Percentiles rank a stretch among this genome's conserved stretches.
Evolutionary conservation across 2,797 vertebrate species (phyloP).

Genomic region (Chloroceryle amazona): DNA sequence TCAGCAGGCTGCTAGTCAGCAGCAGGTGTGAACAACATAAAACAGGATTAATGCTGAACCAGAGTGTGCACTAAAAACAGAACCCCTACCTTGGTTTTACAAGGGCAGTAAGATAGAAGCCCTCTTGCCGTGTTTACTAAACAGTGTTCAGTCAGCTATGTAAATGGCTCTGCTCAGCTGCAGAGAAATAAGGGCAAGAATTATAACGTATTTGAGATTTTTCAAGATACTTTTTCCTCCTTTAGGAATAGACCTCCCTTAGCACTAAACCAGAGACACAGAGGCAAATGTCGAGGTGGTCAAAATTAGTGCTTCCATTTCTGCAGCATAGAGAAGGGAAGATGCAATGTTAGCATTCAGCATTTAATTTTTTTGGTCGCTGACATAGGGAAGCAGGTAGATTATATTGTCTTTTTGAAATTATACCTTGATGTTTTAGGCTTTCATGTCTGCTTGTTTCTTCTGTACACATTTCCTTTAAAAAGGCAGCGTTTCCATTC

Average conservation of each 20-base stretch:
- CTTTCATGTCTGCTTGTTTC: not conserved
- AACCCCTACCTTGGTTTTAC: constrained; percentile 78
- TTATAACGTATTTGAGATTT: not conserved
- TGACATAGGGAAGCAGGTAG: not conserved
- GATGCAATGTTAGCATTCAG: not conserved
- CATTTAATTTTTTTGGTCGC: not conserved
- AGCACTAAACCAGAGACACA: not conserved
- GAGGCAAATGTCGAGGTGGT: not conserved
- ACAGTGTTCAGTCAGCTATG: constrained; percentile 76
- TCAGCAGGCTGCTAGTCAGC: constrained; percentile 78
- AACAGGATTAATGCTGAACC: constrained; percentile 84
- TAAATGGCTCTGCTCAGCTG: constrained; percentile 55
- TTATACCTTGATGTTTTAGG: not conserved
- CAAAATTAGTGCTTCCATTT: not conserved
- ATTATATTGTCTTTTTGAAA: not conserved
- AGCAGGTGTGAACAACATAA: constrained; percentile 88
- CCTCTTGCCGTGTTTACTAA: constrained; percentile 78
- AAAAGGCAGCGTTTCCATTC: not conserved
- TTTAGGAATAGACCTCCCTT: not conserved
- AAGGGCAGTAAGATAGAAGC: constrained; percentile 70
- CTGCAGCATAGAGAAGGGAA: not conserved
- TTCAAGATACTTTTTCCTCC: constrained; percentile 14
- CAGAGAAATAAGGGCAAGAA: not conserved
- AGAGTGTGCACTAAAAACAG: constrained; percentile 87
- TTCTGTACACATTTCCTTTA: not conserved